phyloP scores from a whole-genome alignment of 2,113 vertebrate genomes.

The Planiliza haematocheilus region DNA sequence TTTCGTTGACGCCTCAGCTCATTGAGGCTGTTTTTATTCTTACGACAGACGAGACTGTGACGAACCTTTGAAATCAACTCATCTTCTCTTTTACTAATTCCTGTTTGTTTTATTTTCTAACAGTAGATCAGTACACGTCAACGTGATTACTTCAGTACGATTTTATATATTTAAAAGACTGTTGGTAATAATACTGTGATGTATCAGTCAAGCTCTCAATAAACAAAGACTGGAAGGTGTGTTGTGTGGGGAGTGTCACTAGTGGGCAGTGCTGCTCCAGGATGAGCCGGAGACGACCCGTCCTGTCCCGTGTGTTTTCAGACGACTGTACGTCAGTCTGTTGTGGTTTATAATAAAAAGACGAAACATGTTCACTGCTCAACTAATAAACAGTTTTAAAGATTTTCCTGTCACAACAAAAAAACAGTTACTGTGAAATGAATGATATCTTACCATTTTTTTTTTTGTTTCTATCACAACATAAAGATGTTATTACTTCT shows the following conservation, averaged over 20 bases:
- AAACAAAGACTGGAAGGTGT: constrained; percentile 59
- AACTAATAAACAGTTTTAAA: too few relatives aligned
- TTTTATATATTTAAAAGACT: constrained; percentile 60
- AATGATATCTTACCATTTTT: too few relatives aligned
- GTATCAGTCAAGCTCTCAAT: constrained; percentile 47
- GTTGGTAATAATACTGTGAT: constrained; percentile 50
- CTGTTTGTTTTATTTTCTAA: constrained; percentile 10
- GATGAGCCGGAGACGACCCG: too few relatives aligned
- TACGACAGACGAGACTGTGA: constrained; percentile 56
- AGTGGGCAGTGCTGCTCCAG: constrained; percentile 69
- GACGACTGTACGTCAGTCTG: too few relatives aligned
- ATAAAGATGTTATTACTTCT: too few relatives aligned
- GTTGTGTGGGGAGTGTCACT: constrained; percentile 41
- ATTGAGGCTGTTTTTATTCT: constrained; percentile 37
- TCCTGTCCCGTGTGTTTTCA: too few relatives aligned
- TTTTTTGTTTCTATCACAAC: too few relatives aligned
- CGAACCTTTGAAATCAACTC: constrained; percentile 42
- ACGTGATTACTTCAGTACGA: constrained; percentile 34
- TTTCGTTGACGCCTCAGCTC: constrained; percentile 34
- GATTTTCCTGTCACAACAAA: too few relatives aligned
- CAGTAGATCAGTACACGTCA: constrained; percentile 50
- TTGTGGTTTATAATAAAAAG: too few relatives aligned
- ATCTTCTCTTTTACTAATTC: constrained; percentile 28
- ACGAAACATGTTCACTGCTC: too few relatives aligned
- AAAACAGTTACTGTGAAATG: too few relatives aligned